Evolutionary conservation across 2,888 invertebrate species (phyloP).

Genomic region (Adelphocoris suturalis): DNA sequence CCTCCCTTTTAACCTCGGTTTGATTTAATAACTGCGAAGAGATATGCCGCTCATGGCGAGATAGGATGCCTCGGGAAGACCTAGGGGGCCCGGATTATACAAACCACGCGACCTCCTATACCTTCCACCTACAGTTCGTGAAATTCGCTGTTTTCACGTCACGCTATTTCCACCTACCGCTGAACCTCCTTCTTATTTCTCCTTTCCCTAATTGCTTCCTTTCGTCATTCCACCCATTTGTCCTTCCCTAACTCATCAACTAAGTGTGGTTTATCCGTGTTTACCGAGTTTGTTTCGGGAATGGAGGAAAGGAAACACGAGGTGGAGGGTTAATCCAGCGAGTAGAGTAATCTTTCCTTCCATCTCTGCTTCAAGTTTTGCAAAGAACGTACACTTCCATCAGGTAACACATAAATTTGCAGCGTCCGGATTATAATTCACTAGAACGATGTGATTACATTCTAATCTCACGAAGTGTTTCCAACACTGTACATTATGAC

Average conservation of each 20-base stretch:
- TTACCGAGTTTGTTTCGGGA: constrained; percentile 42
- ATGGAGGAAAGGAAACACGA: neutral
- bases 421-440: constrained; percentile 47
- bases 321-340: constrained; percentile 45
- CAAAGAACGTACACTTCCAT: constrained; percentile 50
- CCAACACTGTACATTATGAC: constrained; percentile 43
- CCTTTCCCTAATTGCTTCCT: constrained; percentile 43
- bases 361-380: constrained; percentile 55
- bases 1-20: constrained; percentile 51
- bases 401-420: constrained; percentile 58
- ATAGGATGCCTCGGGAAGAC: constrained; percentile 29
- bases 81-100: constrained; percentile 40
- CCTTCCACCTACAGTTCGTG: constrained; percentile 11
- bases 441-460: constrained; percentile 49
- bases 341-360: constrained; percentile 48
- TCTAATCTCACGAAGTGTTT: constrained; percentile 61
- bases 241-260: constrained; percentile 65
- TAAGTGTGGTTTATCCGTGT: constrained; percentile 65
- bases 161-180: constrained; percentile 17
- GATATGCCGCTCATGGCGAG: constrained; percentile 66
- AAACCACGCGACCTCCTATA: constrained; percentile 52
- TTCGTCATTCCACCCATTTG: constrained; percentile 59
- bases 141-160: neutral
- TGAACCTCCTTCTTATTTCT: constrained; percentile 9
- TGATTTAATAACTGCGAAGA: constrained; percentile 69